Conservation (phyloP, 2,888 invertebrate species). For the Caenorhabditis sulstoni region DNA sequence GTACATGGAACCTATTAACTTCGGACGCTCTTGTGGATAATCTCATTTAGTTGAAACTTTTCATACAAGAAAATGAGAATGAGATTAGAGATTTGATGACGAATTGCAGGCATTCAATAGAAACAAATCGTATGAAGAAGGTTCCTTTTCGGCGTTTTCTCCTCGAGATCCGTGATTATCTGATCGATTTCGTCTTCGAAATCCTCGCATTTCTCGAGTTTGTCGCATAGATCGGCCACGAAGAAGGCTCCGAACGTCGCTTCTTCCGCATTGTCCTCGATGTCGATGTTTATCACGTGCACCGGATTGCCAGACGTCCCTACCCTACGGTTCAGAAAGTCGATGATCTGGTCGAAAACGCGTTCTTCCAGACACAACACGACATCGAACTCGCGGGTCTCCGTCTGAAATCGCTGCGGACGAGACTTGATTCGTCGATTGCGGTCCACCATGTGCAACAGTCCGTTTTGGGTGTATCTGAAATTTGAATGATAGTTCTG, state of each 20-base stretch:
- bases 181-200: conserved; percentile 98
- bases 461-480: conserved; percentile 95
- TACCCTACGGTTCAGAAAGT: conserved; percentile 86
- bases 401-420: conserved; percentile 95
- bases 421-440: conserved; percentile 94
- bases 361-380: conserved; percentile 97
- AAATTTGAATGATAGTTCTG: conserved; percentile 2
- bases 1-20: too few species aligned
- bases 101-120: conserved; percentile 85
- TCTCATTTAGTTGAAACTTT: too few species aligned
- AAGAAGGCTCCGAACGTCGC: conserved; percentile 98
- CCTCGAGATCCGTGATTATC: conserved; percentile 93
- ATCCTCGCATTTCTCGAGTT: conserved; percentile 91
- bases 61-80: too few species aligned
- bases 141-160: conserved; percentile 86
- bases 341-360: conserved; percentile 90
- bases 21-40: too few species aligned
- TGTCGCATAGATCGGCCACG: conserved; percentile 94
- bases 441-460: conserved; percentile 97
- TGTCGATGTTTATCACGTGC: conserved; percentile 97
- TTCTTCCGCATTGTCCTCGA: conserved; percentile 99
- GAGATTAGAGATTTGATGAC: too few species aligned
- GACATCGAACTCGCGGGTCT: conserved; percentile 92
- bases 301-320: conserved; percentile 89
- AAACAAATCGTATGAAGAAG: conserved; percentile 95